A percentile compares a stretch with the other conserved stretches of the same genome.
Conservation (phyloP, 2,797 vertebrate genomes). For the Phoxinus dragarum region DNA sequence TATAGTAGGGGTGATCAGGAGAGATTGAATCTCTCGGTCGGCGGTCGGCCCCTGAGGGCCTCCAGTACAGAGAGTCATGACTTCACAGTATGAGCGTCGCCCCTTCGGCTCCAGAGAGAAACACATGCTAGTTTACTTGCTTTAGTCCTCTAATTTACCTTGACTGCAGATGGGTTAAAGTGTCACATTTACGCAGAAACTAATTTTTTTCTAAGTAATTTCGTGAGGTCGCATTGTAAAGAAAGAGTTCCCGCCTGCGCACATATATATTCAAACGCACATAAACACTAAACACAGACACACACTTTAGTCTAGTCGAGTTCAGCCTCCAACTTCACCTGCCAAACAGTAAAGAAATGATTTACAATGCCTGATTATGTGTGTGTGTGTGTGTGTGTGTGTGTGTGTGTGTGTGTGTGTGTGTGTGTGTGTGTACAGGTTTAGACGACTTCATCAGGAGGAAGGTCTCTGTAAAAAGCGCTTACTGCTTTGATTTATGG, state of each 20-base stretch:
- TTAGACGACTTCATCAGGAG: constrained; percentile 57
- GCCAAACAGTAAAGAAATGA: constrained; percentile 48
- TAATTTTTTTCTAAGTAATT: too few species aligned
- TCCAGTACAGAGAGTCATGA: constrained; percentile 80
- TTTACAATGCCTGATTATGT: constrained; percentile 36
- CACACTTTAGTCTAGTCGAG: constrained; percentile 18
- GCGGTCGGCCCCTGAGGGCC: constrained; percentile 79
- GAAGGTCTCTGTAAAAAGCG: constrained; percentile 51
- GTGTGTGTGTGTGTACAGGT: constrained; percentile 24
- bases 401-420: constrained; percentile 17
- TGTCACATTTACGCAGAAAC: too few species aligned
- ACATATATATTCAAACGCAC: too few species aligned
- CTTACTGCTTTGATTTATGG: constrained; percentile 54
- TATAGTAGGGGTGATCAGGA: too few species aligned
- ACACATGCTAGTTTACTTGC: constrained; percentile 1
- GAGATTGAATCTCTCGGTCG: constrained; percentile 82
- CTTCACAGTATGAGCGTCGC: constrained; percentile 77
- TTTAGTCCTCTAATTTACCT: constrained; percentile 2
- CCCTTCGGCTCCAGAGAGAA: constrained; percentile 59
- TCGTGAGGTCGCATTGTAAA: too few species aligned
- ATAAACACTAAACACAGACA: neutral
- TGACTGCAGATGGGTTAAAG: too few species aligned
- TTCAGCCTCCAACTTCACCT: constrained; percentile 42
- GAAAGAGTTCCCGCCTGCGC: too few species aligned
- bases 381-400: constrained; percentile 38